Evolutionary conservation across 2,113 vertebrate species (phyloP).

Genomic region (Falcunculus frontatus): DNA sequence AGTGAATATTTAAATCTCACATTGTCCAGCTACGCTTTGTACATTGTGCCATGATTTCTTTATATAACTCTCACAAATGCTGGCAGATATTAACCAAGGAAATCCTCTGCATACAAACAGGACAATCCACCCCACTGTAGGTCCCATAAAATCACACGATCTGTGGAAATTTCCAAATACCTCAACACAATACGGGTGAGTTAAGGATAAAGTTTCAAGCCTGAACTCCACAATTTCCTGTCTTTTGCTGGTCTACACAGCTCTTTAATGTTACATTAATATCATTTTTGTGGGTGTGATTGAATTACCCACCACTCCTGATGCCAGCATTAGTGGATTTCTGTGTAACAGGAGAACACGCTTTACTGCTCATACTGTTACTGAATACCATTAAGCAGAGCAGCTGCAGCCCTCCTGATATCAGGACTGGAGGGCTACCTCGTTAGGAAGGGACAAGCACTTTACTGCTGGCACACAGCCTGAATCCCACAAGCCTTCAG

Average conservation of each 20-base stretch:
- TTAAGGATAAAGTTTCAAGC: constrained; percentile 57
- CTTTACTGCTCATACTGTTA: neutral
- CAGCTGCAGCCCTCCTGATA: neutral
- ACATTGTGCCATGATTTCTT: neutral
- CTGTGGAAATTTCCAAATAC: constrained; percentile 7
- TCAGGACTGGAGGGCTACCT: neutral
- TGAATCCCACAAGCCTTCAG: neutral
- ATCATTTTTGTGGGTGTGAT: constrained; percentile 43
- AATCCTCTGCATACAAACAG: neutral
- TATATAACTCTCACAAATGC: neutral
- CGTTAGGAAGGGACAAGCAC: neutral
- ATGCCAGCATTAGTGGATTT: neutral
- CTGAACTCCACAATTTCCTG: constrained; percentile 41
- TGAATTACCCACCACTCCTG: neutral
- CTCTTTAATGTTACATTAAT: constrained; percentile 47
- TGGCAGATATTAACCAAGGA: neutral
- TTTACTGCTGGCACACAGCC: constrained; percentile 15
- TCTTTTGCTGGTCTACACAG: constrained; percentile 19
- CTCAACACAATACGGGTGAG: neutral
- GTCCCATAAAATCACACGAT: neutral
- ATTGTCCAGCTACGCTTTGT: neutral
- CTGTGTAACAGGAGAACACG: neutral
- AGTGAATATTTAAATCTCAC: neutral
- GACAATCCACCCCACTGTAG: neutral
- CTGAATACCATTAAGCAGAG: neutral